A percentile compares a stretch with the other conserved stretches of the same genome.
These are phyloP conservation scores for Psilopsiagon aurifrons DNA, from an alignment of 2,113 vertebrate species.

Conservation along the genomic window DNA sequence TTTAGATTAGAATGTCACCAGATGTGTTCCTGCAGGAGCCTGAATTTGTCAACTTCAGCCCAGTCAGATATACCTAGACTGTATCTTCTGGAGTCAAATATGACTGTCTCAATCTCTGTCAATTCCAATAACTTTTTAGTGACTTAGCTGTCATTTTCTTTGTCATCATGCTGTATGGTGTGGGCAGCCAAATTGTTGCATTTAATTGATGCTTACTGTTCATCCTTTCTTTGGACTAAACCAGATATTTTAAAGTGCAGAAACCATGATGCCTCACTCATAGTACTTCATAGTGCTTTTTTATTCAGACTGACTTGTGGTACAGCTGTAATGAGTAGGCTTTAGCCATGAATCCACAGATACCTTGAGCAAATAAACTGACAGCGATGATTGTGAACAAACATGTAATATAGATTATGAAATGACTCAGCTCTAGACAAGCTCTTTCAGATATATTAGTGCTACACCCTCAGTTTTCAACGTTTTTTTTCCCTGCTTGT, in stretches of 20 bases:
- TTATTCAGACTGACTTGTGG: not conserved
- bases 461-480: not conserved
- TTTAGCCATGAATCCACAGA: not conserved
- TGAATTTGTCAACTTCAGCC: not conserved
- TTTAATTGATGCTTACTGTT: conserved; percentile 1
- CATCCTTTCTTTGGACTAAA: conserved; percentile 10
- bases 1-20: conserved; percentile 44
- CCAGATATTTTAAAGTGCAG: not conserved
- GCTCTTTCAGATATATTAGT: not conserved
- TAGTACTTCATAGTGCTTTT: not conserved
- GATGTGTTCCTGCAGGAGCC: not conserved
- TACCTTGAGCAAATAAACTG: not conserved
- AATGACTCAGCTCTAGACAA: not conserved
- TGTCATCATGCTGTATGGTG: not conserved
- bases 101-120: not conserved
- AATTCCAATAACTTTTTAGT: conserved; percentile 8
- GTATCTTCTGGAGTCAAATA: not conserved
- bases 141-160: conserved; percentile 1
- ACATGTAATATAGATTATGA: not conserved
- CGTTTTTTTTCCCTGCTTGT: not conserved
- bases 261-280: not conserved
- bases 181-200: not conserved
- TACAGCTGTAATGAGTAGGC: not conserved
- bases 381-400: not conserved
- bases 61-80: not conserved